Base-by-base conservation (phyloP, 2,797 vertebrate species). In the Sphenopsis melanotis region DNA sequence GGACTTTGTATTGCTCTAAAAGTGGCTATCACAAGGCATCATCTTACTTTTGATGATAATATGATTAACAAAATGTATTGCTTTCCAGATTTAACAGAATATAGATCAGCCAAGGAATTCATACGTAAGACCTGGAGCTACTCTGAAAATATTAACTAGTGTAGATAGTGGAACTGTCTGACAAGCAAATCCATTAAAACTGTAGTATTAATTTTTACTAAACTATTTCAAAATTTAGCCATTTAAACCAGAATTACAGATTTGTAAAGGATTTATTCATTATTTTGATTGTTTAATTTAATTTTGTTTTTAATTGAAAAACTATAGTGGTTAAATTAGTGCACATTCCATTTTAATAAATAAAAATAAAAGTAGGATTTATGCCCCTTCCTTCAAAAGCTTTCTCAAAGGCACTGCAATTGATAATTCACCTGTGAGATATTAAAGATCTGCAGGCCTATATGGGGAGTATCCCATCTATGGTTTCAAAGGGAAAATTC, bases 191-290 rank as follows among this genome's bases (percentile, higher is more conserved):
- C 23, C 39, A 61, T 72, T 89, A 80, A 90, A 89, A 70, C 11
- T 42, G 7, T 17, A 82, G 27, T 39, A 83, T 83, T 89, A 37
- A 68, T 87, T 94, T 79, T 95, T 52, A 87, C 23, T 87, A 96
- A 94, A 72, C 24, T 92, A 9, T 87, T 83, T 61, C 64, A 93
- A 88, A 56, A 81, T 80, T 91, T 91, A 75, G 22, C 15, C 42
- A 87, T 84, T 82, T 95, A 93, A 97, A 97, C 87, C 90, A 94
- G 27, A 59, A 89, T 92, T 94, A 90, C 14, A 94, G 65, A 53
- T 30, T 89, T 90, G 56, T 90, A 95, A 95, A 68, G 14, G 39
- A 93, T 95, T 97, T 96, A 90, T 96, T 96, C 95, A 95, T 83
- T 94, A 30, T 39, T 52, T 71, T 39, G 15, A 52, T 46, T 22